Percentiles rank a stretch among this genome's conserved stretches.
Conservation (phyloP, 2,113 vertebrate species). For the Sinocyclocheilus anophthalmus region DNA sequence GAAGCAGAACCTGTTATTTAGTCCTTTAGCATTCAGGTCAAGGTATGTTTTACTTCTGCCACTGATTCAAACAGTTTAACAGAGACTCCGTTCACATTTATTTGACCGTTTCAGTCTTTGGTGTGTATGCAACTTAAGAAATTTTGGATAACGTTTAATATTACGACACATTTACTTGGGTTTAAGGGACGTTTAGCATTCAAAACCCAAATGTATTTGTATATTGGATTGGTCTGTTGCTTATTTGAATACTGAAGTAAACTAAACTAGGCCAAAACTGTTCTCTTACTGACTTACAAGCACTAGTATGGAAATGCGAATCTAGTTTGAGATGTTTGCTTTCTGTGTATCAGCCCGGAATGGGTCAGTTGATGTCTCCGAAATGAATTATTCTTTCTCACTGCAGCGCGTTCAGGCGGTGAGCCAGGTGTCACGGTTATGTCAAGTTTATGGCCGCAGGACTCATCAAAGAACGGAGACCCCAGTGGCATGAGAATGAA, state of each 20-base stretch:
- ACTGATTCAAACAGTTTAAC: background rate
- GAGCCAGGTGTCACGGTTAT: constrained; percentile 81
- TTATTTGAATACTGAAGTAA: background rate
- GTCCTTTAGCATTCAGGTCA: background rate
- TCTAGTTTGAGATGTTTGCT: background rate
- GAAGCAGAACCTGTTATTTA: background rate
- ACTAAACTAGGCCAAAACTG: background rate
- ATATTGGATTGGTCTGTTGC: background rate
- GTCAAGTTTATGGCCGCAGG: constrained; percentile 82
- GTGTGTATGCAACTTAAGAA: background rate
- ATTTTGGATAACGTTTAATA: background rate
- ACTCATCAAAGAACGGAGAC: constrained; percentile 81
- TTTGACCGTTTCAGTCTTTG: background rate
- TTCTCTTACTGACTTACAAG: background rate
- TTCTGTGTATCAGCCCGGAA: background rate
- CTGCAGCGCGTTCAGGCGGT: constrained; percentile 74
- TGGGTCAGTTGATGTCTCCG: background rate
- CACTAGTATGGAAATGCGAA: background rate
- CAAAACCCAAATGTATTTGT: background rate
- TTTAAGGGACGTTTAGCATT: background rate
- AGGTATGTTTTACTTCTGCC: background rate
- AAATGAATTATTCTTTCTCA: constrained; percentile 67
- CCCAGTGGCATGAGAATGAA: constrained; percentile 88
- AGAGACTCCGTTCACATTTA: background rate
- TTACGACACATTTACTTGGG: background rate